Base-by-base conservation (phyloP, 2,797 vertebrate genomes). In the Cephalopachus bancanus region DNA sequence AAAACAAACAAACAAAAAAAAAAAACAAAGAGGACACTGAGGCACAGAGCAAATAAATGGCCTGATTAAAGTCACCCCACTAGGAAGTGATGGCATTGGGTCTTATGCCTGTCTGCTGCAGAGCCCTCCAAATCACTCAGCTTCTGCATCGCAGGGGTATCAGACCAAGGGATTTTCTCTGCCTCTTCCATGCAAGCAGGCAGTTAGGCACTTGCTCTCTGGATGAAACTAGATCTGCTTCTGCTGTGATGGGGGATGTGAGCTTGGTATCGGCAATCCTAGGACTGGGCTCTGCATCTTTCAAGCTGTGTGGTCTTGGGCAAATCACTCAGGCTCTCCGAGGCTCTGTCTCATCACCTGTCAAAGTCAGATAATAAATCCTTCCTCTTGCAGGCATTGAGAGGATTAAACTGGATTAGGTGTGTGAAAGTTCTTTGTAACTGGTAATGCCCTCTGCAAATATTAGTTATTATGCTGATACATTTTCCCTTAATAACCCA, bases 371-470 rank as follows among this genome's bases (percentile, higher is more conserved):
- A 95, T 95, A 97, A 95, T 90, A 95, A 65, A 96, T 84, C 65
- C 64, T 65, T 75, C 81, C 87, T 95, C 81, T 95, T 94, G 49
- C 51, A 92, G 90, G 26, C 93, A 76, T 22, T 72, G 96, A 96
- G 95, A 96, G 95, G 97, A 98, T 97, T 97, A 98, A 75, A 59
- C 92, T 83, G 96, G 97, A 96, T 97, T 96, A 97, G 84, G 69
- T 86, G 26, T 83, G 81, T 94, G 96, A 59, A 96, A 87, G 55
- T 96, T 97, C 97, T 97, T 94, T 97, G 90, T 96, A 94, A 85
- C 84, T 71, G 57, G 24, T 95, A 94, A 97, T 96, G 93, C 96
- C 93, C 95, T 97, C 92, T 92, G 94, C 90, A 97, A 97, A 97
- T 96, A 97, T 96, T 96, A 96, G 94, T 97, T 96, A 96, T 96